Evolutionary conservation across 2,888 invertebrate species (phyloP).

Genomic region (Perithous albicinctus): DNA sequence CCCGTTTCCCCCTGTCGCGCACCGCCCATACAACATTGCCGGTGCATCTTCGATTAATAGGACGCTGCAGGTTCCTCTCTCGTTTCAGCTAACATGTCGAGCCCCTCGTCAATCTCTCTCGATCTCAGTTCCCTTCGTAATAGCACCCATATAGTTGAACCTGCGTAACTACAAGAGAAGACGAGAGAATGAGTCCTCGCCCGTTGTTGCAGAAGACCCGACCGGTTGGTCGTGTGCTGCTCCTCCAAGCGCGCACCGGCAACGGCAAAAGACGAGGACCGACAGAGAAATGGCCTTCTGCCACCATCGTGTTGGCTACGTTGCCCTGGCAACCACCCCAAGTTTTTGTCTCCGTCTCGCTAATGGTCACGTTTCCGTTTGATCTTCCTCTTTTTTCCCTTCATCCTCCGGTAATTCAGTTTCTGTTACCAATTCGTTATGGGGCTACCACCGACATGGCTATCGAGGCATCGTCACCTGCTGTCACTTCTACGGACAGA

Average conservation of each 20-base stretch:
- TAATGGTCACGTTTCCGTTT: conserved; percentile 73
- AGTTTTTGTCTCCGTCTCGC: conserved; percentile 70
- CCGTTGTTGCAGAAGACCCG: conserved; percentile 63
- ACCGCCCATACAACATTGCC: conserved; percentile 45
- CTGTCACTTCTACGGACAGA: conserved; percentile 43
- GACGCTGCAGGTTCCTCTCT: conserved; percentile 61
- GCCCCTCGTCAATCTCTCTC: conserved; percentile 69
- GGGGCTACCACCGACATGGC: conserved; percentile 66
- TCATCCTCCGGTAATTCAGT: conserved; percentile 67
- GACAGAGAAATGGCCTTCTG: conserved; percentile 60
- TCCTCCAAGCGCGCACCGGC: conserved; percentile 26
- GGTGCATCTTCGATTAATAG: conserved; percentile 68
- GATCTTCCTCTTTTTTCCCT: conserved; percentile 61
- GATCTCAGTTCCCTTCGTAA: conserved; percentile 64
- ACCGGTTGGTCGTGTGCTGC: conserved; percentile 63
- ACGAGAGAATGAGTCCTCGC: conserved; percentile 62
- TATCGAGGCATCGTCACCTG: conserved; percentile 70
- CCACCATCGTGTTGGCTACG: conserved; percentile 35
- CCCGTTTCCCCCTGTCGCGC: conserved; percentile 51
- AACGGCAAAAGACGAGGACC: conserved; percentile 51
- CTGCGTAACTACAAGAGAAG: conserved; percentile 64
- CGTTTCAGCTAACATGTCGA: conserved; percentile 68
- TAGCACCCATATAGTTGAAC: conserved; percentile 67
- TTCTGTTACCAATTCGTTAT: conserved; percentile 73
- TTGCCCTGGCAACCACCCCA: conserved; percentile 69